Base-by-base conservation (phyloP, 2,888 invertebrate species). In the Sarcophaga variegata region DNA sequence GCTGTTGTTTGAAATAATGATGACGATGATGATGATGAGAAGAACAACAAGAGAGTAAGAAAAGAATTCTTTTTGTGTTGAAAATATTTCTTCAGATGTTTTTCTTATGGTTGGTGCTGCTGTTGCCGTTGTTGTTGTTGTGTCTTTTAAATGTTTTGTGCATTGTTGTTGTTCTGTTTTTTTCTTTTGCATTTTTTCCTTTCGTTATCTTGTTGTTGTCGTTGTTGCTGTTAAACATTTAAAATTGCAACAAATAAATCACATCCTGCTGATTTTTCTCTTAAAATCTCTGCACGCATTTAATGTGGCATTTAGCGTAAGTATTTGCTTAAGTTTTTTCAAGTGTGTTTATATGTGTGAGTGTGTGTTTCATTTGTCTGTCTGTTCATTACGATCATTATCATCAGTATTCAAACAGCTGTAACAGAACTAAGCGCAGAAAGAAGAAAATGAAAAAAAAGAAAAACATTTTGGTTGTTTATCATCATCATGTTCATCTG, bases 191-290 rank as follows among this genome's bases (percentile, higher is more conserved):
- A 14, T 54, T 54, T 54, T 54, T 37, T 8, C 37, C 8, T 37
- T 37, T 37, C 10, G 0, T 25, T 27, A 27, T 27, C 37, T 37
- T 37, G 37, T 37, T 37, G 37, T 37, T 37, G 6, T 27, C 4
- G 27, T 10, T 37, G 37, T 10, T 37, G 8, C 37, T 54, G 54
- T 54, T 54, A 54, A 54, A 54, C 54, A 54, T 54, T 54, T 54
- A 69, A 81, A 87, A 80, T 84, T 76, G 79, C 78, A 84, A 79
- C 75, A 87, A 81, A 87, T 87, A 87, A 84, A 87, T 87, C 87
- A 84, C 82, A 72, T 87, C 78, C 81, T 87, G 84, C 75, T 82
- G 81, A 84, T 87, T 78, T 84, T 37, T 71, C 37, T 79, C 76
- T 79, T 54, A 84, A 87, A 87, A 87, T 87, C 87, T 81, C 79